phyloP scores from a whole-genome alignment of 2,113 vertebrate genomes.

The Condylura cristata region DNA sequence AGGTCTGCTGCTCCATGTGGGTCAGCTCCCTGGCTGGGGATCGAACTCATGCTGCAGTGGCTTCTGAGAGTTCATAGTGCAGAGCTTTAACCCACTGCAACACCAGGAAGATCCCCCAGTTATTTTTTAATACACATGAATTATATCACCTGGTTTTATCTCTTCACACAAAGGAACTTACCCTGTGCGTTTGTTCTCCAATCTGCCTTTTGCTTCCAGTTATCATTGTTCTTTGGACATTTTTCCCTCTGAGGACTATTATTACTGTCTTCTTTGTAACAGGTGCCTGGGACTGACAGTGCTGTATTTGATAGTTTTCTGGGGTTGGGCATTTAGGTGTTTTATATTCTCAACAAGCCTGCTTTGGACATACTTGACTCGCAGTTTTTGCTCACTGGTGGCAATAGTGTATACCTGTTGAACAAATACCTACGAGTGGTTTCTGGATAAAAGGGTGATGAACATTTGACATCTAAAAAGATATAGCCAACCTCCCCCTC shows the following conservation, averaged over 20 bases:
- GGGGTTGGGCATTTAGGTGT: constrained; percentile 60
- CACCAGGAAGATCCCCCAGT: no score
- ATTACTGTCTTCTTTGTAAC: background rate
- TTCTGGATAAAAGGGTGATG: background rate
- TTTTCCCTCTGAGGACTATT: background rate
- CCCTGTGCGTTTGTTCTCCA: background rate
- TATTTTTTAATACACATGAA: background rate
- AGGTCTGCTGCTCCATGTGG: no score
- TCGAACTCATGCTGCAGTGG: no score
- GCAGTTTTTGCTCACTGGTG: background rate
- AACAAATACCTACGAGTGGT: background rate
- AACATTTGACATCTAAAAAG: constrained; percentile 27
- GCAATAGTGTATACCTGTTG: background rate
- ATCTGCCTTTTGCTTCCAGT: background rate
- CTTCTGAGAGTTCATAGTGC: no score
- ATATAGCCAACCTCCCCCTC: background rate
- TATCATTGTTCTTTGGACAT: background rate
- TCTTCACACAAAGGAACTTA: background rate
- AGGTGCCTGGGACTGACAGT: background rate
- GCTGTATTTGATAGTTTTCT: constrained; percentile 8
- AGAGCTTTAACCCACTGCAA: no score
- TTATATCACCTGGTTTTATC: background rate
- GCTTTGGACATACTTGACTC: background rate
- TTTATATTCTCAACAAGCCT: constrained; percentile 58
- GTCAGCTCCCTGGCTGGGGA: no score